Base-by-base conservation (phyloP, 2,888 invertebrate genomes). In the Pollenia amentaria region DNA sequence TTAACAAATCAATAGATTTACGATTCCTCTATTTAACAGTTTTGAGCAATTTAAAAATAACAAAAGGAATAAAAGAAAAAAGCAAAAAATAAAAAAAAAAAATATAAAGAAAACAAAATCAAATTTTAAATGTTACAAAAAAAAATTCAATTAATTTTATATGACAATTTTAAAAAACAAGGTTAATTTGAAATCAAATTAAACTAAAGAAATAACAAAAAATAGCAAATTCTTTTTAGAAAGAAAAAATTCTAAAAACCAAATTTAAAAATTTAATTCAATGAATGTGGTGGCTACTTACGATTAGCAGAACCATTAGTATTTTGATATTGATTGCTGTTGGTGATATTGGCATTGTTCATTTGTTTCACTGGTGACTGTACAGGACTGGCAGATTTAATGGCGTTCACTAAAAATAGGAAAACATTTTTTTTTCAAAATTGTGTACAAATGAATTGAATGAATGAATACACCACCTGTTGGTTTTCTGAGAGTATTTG, bases 401-500 rank as follows among this genome's bases (percentile, higher is more conserved):
- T 92, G 90, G 93, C 91, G 89, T 93, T 93, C 88, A 89, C 93
- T 93, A 73, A 18, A 69, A 79, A n/a, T 44, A 48, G 21, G n/a
- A 29, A 40, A 51, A 6, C 70, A 11, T 40, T n/a, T 11, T 18
- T 18, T 44, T 60, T 62, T 57, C 44, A 62, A 62, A 51, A 14
- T n/a, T 51, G 64, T 16, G 48, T 40, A 21, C 12, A 57, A 3
- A 12, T 7, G 7, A 46, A 42, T 42, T 38, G 40, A 48, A n/a
- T 18, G 29, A 29, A 29, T 60, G 7, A 18, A 72, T 65, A 21
- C 9, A 51, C n/a, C 16, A 84, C 94, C 94, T 90, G 94, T 94
- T 77, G 94, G 94, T 93, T 96, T 97, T 94, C 97, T 97, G 89
- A 96, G 92, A 90, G 95, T 96, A 94, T 97, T 97, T 10, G 97